Conservation (phyloP, 2,797 vertebrate species). For the Sebastes kiyomatsui region DNA sequence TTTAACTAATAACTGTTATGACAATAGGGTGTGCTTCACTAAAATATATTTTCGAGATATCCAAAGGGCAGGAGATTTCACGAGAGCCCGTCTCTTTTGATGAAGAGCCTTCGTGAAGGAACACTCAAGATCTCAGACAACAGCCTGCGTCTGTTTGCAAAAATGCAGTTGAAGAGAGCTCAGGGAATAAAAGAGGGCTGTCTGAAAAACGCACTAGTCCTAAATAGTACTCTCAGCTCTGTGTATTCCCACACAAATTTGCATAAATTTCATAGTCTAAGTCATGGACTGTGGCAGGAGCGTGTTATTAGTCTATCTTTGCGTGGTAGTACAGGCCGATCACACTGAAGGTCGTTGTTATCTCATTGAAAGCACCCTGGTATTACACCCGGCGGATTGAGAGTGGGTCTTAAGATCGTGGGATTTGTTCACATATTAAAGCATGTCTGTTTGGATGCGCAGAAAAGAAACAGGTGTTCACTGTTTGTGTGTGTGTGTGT, state of each 20-base stretch:
- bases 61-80: not conserved
- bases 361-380: constrained; percentile 74
- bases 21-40: not conserved
- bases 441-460: constrained; percentile 79
- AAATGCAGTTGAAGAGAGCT: constrained; percentile 62
- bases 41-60: not conserved
- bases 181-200: constrained; percentile 60
- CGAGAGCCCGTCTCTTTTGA: not conserved
- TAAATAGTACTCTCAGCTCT: constrained; percentile 63
- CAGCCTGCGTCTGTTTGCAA: constrained; percentile 39
- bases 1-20: not conserved
- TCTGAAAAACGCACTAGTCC: constrained; percentile 58
- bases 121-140: constrained; percentile 34
- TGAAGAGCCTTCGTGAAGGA: not conserved
- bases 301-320: constrained; percentile 72
- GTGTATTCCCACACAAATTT: constrained; percentile 81
- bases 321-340: constrained; percentile 62
- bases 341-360: constrained; percentile 75
- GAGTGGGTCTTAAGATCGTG: constrained; percentile 81
- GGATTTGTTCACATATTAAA: constrained; percentile 83
- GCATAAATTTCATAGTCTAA: constrained; percentile 83
- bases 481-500: constrained; percentile 67
- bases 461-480: constrained; percentile 84
- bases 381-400: constrained; percentile 69
- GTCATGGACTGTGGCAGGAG: constrained; percentile 63